phyloP scores from a whole-genome alignment of 1,140 invertebrate genomes.

The Apis cerana region DNA sequence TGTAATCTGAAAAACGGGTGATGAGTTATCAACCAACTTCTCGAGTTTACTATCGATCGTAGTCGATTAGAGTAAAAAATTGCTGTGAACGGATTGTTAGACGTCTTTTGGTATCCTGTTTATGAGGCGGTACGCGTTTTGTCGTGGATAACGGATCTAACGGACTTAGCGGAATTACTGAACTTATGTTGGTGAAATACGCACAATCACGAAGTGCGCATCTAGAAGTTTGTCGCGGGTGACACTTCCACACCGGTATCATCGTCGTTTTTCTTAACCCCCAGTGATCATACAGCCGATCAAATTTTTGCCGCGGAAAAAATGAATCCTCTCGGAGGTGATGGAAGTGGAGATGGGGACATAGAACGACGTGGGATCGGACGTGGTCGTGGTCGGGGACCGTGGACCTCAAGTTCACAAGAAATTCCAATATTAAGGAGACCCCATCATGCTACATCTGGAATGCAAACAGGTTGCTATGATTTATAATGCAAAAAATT shows the following conservation, averaged over 20 bases:
- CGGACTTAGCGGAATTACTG: conserved; percentile 1
- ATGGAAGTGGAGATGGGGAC: conserved; percentile 1
- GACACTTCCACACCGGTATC: conserved; percentile 19
- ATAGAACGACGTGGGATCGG: not conserved
- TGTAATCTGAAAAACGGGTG: not conserved
- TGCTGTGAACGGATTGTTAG: not conserved
- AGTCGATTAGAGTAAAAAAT: not conserved
- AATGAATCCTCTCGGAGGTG: conserved; percentile 41
- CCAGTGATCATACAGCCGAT: not conserved
- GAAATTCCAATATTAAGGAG: conserved; percentile 56
- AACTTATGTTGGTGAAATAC: conserved; percentile 34
- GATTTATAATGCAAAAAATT: not conserved
- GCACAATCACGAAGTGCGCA: not conserved
- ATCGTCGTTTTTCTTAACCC: conserved; percentile 8
- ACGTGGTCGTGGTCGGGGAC: conserved; percentile 32
- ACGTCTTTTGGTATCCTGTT: conserved; percentile 26
- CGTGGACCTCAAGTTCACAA: conserved; percentile 6
- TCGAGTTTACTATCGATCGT: conserved; percentile 35
- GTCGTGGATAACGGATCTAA: conserved; percentile 33
- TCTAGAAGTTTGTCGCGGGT: not conserved
- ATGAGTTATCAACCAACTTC: conserved; percentile 29
- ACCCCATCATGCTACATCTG: conserved; percentile 41
- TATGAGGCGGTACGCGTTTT: conserved; percentile 40
- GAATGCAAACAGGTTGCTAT: conserved; percentile 32
- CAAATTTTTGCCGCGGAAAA: not conserved